These are phyloP conservation scores for Drosophila infuscata DNA, from an alignment of 2,888 invertebrate species.

Conservation along the genomic window DNA sequence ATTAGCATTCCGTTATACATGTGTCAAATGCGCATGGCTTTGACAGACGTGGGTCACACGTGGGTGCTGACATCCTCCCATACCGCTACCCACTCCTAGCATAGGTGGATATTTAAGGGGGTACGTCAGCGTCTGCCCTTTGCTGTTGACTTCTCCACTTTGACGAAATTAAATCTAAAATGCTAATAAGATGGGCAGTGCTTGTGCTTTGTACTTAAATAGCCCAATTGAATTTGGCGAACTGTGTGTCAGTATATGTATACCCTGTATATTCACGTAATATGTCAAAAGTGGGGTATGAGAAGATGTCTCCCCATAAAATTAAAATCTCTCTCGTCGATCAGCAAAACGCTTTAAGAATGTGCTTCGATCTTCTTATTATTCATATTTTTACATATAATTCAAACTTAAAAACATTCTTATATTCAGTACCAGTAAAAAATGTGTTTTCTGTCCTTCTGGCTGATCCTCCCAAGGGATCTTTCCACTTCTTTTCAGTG, in stretches of 20 bases:
- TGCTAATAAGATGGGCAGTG: conserved; percentile 65
- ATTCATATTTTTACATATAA: neutral
- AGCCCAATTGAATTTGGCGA: conserved; percentile 53
- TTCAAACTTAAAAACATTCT: neutral
- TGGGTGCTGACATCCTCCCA: conserved; percentile 28
- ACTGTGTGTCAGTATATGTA: conserved; percentile 1
- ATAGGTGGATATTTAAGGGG: neutral
- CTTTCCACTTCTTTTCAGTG: neutral
- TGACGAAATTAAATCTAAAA: conserved; percentile 76
- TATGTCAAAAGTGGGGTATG: neutral
- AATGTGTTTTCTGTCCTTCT: neutral
- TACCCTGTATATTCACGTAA: conserved; percentile 1
- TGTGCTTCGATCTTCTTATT: neutral
- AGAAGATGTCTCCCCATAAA: neutral
- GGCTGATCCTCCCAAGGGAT: neutral
- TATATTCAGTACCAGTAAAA: neutral
- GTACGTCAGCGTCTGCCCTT: conserved; percentile 38
- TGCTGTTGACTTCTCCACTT: conserved; percentile 69
- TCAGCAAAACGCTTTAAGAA: neutral
- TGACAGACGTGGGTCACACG: conserved; percentile 47
- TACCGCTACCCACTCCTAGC: neutral
- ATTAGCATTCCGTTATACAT: conserved; percentile 68
- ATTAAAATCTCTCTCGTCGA: neutral
- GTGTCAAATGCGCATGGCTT: conserved; percentile 42
- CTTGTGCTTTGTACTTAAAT: conserved; percentile 57